These are phyloP conservation scores for Thripadectes ignobilis DNA, from an alignment of 2,797 vertebrate genomes.

Conservation along the genomic window DNA sequence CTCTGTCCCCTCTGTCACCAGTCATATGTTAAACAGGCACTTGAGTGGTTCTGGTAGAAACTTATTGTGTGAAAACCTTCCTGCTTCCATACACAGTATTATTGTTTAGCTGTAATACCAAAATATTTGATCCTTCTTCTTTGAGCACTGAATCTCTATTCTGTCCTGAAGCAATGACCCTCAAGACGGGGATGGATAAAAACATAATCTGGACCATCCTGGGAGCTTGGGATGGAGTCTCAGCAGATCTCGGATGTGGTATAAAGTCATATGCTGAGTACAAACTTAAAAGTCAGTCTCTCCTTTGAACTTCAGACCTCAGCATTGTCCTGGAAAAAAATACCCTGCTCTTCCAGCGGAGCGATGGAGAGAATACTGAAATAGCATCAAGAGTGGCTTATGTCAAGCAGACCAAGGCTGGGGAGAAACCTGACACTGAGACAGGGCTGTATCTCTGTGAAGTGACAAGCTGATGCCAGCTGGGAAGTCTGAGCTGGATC, in stretches of 20 bases:
- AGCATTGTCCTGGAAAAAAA: conserved; percentile 58
- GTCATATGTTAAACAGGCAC: neutral
- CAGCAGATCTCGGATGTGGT: neutral
- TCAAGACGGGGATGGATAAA: neutral
- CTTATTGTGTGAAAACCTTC: neutral
- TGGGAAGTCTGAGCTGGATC: neutral
- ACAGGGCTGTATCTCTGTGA: neutral
- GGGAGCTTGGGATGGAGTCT: neutral
- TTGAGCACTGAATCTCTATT: neutral
- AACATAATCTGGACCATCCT: neutral
- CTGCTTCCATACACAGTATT: neutral
- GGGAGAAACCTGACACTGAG: conserved; percentile 28
- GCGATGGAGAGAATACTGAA: conserved; percentile 79
- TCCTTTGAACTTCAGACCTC: conserved; percentile 90
- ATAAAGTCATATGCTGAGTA: neutral
- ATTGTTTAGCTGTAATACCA: neutral
- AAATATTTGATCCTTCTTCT: neutral
- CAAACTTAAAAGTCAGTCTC: neutral
- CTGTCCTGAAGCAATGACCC: neutral
- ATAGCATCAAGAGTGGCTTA: conserved; percentile 30
- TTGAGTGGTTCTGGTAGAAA: neutral
- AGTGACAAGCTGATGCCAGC: conserved; percentile 28
- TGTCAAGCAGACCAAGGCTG: neutral
- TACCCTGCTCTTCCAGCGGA: conserved; percentile 90
- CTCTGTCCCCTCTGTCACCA: neutral